Evolutionary conservation across 92 coral and sea anemone genomes (phyloP).

Genomic region (Plumapathes pennacea): DNA sequence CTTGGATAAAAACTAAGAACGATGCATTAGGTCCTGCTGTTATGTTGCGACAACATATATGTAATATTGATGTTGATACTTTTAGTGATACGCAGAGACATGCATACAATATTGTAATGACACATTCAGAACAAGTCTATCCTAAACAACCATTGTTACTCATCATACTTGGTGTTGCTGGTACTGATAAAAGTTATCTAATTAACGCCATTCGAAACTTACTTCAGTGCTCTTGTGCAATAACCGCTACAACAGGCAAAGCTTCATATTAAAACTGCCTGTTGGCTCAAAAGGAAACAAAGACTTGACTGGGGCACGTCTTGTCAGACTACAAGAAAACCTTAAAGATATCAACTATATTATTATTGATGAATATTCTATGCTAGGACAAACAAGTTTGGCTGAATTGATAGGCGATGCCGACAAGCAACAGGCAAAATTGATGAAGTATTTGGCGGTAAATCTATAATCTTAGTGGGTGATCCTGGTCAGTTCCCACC

Average conservation of each 20-base stretch:
- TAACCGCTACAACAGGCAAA: constrained; percentile 36
- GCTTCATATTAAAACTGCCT: constrained; percentile 36
- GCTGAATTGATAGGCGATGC: constrained; percentile 48
- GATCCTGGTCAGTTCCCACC: constrained; percentile 21
- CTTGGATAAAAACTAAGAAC: constrained; percentile 55
- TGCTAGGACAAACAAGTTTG: constrained; percentile 62
- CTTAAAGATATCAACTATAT: constrained; percentile 37
- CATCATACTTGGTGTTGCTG: constrained; percentile 39
- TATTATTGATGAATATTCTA: constrained; percentile 62
- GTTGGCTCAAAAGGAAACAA: constrained; percentile 32
- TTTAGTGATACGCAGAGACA: constrained; percentile 29
- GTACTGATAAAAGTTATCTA: constrained; percentile 39
- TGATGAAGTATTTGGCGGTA: constrained; percentile 38
- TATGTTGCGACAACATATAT: constrained; percentile 14
- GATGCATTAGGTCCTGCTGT: constrained; percentile 18
- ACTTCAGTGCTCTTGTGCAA: constrained; percentile 21
- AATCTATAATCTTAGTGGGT: constrained; percentile 35
- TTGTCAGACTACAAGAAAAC: constrained; percentile 26
- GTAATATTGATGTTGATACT: constrained; percentile 18
- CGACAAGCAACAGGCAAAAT: constrained; percentile 45
- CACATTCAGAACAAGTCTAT: constrained; percentile 19
- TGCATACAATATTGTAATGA: constrained; percentile 35
- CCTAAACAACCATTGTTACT: constrained; percentile 24
- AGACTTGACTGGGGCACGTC: constrained; percentile 19
- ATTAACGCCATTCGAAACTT: constrained; percentile 38